Base-by-base conservation (phyloP, 2,888 invertebrate genomes). In the Sarcophaga subvicina region DNA sequence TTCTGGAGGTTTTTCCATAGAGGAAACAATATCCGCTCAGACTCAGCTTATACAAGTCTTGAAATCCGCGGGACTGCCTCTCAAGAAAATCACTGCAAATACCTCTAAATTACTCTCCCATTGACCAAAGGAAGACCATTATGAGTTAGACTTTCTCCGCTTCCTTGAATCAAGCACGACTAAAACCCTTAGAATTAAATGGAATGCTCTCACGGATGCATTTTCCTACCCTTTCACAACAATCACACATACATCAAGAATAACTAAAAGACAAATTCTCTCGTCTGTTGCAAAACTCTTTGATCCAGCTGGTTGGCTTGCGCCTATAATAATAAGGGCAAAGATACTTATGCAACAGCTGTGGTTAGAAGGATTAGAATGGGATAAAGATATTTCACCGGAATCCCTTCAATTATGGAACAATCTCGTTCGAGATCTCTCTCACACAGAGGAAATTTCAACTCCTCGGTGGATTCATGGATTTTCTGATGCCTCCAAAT, bases 341-440 rank as follows among this genome's bases (percentile, higher is more conserved):
- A 83, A 86, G 64, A 47, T 83, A 25, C 69, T 87, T 0, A 69
- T 83, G 70, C 83, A 86, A 64, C 75, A 79, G 63, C 60, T 87
- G 0, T 87, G 84, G 87, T 45, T 87, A 5, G 79, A 87, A 27
- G 27, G 27, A 0, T 27, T 27, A 27, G 27, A 27, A 27, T 27
- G 27, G 27, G 27, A 27, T 27, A 6, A 27, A 6, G 27, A 6
- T 0, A 27, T 27, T 27, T 27, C 27, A 27, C 27, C 0, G 1
- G 27, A 37, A 27, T 27, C 27, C 0, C 27, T 27, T 27, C 27
- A 27, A 6, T 0, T 27, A 6, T 27, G 27, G 27, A 27, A 27
- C 27, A 27, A 27, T 27, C 27, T 6, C 27, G 27, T 27, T 27
- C 27, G 6, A 6, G 6, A 27, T 6, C 27, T 27, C 27, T 6